Evolutionary conservation across 2,113 vertebrate species (phyloP).

Genomic region (Rhinopomastus cyanomelas): DNA sequence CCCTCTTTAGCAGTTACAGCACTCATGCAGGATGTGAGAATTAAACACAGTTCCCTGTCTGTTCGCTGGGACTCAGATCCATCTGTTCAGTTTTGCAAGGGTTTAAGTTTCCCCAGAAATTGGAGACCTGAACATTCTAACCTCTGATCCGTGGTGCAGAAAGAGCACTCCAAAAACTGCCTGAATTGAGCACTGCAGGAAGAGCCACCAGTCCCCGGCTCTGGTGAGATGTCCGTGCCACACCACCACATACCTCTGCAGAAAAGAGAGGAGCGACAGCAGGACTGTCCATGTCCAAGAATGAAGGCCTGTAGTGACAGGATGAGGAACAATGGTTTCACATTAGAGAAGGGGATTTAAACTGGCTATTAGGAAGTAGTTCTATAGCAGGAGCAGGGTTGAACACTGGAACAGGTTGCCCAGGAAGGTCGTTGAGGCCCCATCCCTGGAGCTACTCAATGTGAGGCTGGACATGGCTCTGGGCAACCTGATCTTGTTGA

Average conservation of each 20-base stretch:
- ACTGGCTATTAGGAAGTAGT: too few species aligned
- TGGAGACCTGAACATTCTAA: not conserved
- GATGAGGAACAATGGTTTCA: too few species aligned
- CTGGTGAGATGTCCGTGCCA: not conserved
- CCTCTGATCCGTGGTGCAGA: not conserved
- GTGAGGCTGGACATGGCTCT: too few species aligned
- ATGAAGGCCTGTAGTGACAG: not conserved
- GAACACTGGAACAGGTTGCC: too few species aligned
- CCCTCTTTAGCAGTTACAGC: not conserved
- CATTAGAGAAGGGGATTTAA: too few species aligned
- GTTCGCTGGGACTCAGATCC: not conserved
- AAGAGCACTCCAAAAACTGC: not conserved
- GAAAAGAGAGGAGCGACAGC: accelerated
- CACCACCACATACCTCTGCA: accelerated
- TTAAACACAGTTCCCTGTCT: not conserved
- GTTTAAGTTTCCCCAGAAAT: not conserved
- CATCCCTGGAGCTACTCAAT: too few species aligned
- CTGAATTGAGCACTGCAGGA: not conserved
- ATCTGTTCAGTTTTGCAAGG: not conserved
- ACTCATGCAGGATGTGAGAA: constrained; percentile 31
- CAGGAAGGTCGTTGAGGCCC: too few species aligned
- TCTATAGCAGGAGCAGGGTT: too few species aligned
- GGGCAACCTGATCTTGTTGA: too few species aligned
- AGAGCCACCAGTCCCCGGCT: not conserved
- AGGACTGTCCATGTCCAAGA: not conserved